Conservation (phyloP, 2,113 vertebrate genomes). For the Dipodomys merriami region DNA sequence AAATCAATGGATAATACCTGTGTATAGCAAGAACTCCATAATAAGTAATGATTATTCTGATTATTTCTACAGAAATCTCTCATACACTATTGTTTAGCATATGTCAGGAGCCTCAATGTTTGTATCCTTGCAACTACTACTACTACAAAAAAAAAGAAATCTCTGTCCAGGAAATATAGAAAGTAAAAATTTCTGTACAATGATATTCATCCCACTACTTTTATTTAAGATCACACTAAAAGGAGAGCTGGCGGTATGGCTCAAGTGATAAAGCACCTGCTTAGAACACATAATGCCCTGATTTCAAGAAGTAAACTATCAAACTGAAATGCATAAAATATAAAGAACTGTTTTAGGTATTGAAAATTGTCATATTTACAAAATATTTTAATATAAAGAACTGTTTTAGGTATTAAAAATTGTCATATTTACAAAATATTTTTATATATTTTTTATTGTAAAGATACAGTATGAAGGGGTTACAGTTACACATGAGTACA, state of each 20-base stretch:
- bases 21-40: neutral
- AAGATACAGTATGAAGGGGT: too few species aligned
- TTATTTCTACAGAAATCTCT: neutral
- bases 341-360: neutral
- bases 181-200: neutral
- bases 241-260: too few species aligned
- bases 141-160: neutral
- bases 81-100: neutral
- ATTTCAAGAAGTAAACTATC: neutral
- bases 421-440: neutral
- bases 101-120: neutral
- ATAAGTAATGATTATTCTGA: neutral
- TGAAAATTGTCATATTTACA: neutral
- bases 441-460: too few species aligned
- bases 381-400: too few species aligned
- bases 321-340: neutral
- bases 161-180: neutral
- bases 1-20: neutral
- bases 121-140: neutral
- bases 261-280: too few species aligned
- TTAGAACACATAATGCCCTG: too few species aligned
- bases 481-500: too few species aligned
- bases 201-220: neutral
- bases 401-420: neutral
- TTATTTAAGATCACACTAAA: neutral